These are phyloP conservation scores for Scolopax bukidnonensis DNA, from an alignment of 2,797 vertebrate species.

Conservation along the genomic window DNA sequence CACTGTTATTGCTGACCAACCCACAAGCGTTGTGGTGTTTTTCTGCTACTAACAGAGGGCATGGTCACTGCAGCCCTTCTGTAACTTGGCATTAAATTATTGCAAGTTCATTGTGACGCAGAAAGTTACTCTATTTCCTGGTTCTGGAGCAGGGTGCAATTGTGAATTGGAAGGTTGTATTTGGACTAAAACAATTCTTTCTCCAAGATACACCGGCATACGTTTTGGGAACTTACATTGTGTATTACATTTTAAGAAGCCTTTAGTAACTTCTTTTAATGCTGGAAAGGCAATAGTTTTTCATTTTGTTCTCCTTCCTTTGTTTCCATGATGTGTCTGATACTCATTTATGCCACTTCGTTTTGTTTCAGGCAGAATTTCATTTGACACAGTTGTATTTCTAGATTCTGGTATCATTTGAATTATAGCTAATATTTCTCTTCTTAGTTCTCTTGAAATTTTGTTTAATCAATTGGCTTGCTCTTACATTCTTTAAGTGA, in stretches of 20 bases:
- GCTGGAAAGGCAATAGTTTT: background rate
- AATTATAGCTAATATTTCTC: background rate
- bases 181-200: background rate
- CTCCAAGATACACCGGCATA: background rate
- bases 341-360: background rate
- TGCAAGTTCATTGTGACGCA: fast-evolving
- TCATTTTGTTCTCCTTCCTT: background rate
- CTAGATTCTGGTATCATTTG: background rate
- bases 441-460: background rate
- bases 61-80: background rate
- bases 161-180: background rate
- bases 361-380: background rate
- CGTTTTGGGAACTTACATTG: background rate
- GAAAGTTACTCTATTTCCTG: background rate
- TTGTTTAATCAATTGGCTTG: background rate
- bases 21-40: background rate
- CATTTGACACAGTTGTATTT: background rate
- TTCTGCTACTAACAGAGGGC: background rate
- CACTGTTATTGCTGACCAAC: background rate
- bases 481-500: background rate
- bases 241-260: background rate
- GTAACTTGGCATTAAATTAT: background rate
- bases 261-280: background rate
- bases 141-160: background rate
- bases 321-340: background rate